These are phyloP conservation scores for Rhyacophila brunnea DNA, from an alignment of 1,140 invertebrate genomes.

Conservation along the genomic window DNA sequence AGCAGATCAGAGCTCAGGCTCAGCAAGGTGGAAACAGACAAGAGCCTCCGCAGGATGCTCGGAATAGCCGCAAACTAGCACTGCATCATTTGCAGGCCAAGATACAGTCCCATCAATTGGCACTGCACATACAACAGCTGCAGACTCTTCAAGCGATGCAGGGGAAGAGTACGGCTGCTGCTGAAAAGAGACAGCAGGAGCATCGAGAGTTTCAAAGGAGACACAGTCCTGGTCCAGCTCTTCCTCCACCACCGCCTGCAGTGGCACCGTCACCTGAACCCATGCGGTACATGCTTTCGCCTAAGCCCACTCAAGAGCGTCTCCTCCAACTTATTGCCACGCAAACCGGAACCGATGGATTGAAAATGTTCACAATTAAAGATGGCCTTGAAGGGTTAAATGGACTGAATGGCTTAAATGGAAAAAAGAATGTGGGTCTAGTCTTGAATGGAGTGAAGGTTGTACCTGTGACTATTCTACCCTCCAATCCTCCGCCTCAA, in stretches of 20 bases:
- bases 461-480: slow-evolving; percentile 50
- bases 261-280: slow-evolving; percentile 23
- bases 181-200: slow-evolving; percentile 39
- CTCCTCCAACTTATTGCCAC: slow-evolving; percentile 29
- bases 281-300: slow-evolving; percentile 39
- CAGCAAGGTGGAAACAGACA: slow-evolving; percentile 33
- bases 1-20: slow-evolving; percentile 57
- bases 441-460: slow-evolving; percentile 51
- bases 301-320: slow-evolving; percentile 26
- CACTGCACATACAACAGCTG: slow-evolving; percentile 57
- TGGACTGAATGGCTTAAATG: slow-evolving; percentile 30
- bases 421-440: slow-evolving; percentile 34
- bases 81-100: slow-evolving; percentile 71
- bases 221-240: slow-evolving; percentile 37
- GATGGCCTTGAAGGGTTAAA: slow-evolving; percentile 27
- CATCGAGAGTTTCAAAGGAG: slow-evolving; percentile 32
- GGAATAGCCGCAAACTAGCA: slow-evolving; percentile 55
- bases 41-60: slow-evolving; percentile 31
- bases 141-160: slow-evolving; percentile 57
- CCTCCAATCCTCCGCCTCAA: slow-evolving; percentile 58
- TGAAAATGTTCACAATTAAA: slow-evolving; percentile 33
- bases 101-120: slow-evolving; percentile 61
- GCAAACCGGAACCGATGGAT: slow-evolving; percentile 22
- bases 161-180: slow-evolving; percentile 42
- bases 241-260: slow-evolving; percentile 37